Conservation (phyloP, 2,888 invertebrate species). For the Mycalesis mineus region DNA sequence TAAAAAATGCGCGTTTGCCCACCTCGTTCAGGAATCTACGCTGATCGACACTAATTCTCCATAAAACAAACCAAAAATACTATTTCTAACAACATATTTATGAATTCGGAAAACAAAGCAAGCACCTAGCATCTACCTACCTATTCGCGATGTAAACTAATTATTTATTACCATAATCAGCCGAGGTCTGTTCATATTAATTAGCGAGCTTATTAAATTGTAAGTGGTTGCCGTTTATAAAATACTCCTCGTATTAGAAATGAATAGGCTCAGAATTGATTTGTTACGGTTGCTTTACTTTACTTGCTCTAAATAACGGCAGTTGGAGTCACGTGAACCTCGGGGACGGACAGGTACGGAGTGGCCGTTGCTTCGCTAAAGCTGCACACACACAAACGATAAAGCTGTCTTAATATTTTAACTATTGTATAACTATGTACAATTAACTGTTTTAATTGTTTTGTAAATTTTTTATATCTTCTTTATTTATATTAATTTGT, state of each 20-base stretch:
- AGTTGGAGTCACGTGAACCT: conserved; percentile 21
- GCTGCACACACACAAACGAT: neutral
- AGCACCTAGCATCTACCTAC: neutral
- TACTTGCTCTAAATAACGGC: conserved; percentile 27
- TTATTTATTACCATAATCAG: conserved; percentile 17
- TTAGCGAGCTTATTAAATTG: conserved; percentile 20
- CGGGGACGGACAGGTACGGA: conserved; percentile 15
- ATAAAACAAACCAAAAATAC: neutral
- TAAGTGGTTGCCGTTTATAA: conserved; percentile 23
- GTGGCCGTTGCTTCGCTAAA: conserved; percentile 9
- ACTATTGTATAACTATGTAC: neutral
- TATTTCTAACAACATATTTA: neutral
- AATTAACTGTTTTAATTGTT: neutral
- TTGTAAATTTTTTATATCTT: too few species aligned
- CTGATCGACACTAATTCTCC: conserved; percentile 23
- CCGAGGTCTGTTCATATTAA: conserved; percentile 23
- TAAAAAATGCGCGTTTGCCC: conserved; percentile 44
- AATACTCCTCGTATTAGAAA: conserved; percentile 20
- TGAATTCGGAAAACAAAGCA: neutral
- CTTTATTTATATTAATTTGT: too few species aligned
- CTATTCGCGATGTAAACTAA: neutral
- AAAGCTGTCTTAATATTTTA: neutral
- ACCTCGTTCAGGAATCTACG: conserved; percentile 36
- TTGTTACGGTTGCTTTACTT: conserved; percentile 27
- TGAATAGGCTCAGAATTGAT: conserved; percentile 25